phyloP scores from a whole-genome alignment of 2,797 vertebrate species.

The Hippocampus kuda region DNA sequence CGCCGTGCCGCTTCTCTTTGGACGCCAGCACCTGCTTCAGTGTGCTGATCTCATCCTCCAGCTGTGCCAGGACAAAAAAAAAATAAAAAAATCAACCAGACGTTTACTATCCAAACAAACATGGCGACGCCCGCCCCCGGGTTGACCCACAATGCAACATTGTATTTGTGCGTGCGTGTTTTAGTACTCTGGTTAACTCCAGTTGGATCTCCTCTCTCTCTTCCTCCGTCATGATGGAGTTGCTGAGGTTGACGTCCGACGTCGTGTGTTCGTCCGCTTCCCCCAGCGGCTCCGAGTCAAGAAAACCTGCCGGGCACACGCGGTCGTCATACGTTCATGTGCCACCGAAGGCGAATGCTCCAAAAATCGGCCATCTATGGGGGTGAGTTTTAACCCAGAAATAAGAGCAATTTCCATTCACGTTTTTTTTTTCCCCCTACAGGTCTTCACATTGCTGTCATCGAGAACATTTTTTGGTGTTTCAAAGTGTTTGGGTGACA shows the following conservation, averaged over 20 bases:
- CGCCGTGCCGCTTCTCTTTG: constrained; percentile 86
- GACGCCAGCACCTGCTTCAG: constrained; percentile 85
- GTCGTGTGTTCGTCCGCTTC: constrained; percentile 79
- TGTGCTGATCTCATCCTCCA: constrained; percentile 95
- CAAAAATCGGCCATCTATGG: background rate
- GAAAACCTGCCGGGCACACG: constrained; percentile 65
- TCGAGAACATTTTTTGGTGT: background rate
- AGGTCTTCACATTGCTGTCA: background rate
- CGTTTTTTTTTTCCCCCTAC: background rate
- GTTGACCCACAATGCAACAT: background rate
- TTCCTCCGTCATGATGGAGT: constrained; percentile 75
- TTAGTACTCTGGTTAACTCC: constrained; percentile 79
- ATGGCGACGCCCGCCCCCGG: no score
- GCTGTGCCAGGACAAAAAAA: constrained; percentile 51
- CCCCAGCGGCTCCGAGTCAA: constrained; percentile 76
- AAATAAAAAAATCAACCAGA: no score
- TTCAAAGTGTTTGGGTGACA: background rate
- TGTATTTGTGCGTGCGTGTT: background rate
- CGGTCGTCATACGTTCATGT: background rate
- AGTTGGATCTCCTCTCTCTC: constrained; percentile 84
- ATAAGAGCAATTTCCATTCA: background rate
- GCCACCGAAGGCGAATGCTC: background rate
- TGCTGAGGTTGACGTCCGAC: constrained; percentile 75
- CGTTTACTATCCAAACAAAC: no score
- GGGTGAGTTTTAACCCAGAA: background rate